Percentiles rank a stretch among this genome's conserved stretches.
Evolutionary conservation across 2,888 invertebrate species (phyloP).

Genomic region (Galerucella calmariensis): DNA sequence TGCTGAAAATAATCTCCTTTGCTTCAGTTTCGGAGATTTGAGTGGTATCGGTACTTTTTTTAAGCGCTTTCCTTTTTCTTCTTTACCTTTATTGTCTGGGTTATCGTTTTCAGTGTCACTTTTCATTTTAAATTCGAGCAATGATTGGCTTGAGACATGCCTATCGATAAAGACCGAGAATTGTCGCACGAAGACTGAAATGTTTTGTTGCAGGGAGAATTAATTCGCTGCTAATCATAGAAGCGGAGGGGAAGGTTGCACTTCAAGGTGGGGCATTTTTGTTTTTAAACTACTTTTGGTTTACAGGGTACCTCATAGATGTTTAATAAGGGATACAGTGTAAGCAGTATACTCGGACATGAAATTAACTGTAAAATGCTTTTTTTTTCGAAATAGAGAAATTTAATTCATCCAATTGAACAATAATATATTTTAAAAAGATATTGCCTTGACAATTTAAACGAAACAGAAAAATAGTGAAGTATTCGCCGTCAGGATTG

Average conservation of each 20-base stretch:
- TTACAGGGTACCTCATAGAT: not conserved
- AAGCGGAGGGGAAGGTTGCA: constrained; percentile 36
- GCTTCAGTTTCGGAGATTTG: constrained; percentile 49
- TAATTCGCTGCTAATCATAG: constrained; percentile 42
- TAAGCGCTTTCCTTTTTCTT: constrained; percentile 40
- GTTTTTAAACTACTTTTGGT: not conserved
- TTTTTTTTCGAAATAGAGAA: no score
- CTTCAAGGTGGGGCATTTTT: constrained; percentile 35
- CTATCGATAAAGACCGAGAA: constrained; percentile 40
- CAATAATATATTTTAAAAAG: no score
- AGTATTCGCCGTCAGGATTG: no score
- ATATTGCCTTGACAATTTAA: no score
- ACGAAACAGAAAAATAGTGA: no score
- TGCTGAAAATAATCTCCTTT: constrained; percentile 52
- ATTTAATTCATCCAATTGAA: no score
- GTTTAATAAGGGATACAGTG: not conserved
- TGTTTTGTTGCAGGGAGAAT: constrained; percentile 45
- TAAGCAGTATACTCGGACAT: no score
- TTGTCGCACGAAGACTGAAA: constrained; percentile 46
- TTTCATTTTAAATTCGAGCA: constrained; percentile 51
- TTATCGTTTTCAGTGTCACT: constrained; percentile 47
- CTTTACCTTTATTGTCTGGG: constrained; percentile 39
- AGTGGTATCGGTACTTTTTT: constrained; percentile 49
- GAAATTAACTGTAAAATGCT: no score
- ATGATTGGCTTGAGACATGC: constrained; percentile 34